Base-by-base conservation (phyloP, 2,797 vertebrate species). In the Alca torda region DNA sequence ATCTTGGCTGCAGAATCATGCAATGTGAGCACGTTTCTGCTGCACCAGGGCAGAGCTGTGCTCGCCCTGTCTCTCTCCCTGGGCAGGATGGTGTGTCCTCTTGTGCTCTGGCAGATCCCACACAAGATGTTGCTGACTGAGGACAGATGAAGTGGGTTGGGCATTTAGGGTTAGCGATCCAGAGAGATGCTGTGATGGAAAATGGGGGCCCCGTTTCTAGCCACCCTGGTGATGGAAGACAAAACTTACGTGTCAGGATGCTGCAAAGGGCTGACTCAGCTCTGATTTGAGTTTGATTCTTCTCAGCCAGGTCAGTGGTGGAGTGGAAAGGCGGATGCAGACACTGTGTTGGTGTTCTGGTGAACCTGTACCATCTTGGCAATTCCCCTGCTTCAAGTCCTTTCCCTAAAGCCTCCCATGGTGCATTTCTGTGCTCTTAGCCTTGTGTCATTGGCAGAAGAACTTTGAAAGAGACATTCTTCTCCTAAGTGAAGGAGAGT, bases 21-120 rank as follows among this genome's bases (percentile, higher is more conserved):
- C 0, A 5, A 16, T 2, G 35, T 7, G 68, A 37, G 28, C 0
- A 0, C 1, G 6, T 17, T 33, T 26, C 83, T 63, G 82, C 35
- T 10, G 51, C 15, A 33, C 6, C 8, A 18, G 37, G 41, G 63
- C 57, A 56, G 28, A 25, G 68, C 81, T 35, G 48, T 6, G 37
- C 39, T 24, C 41, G 50, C 14, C 59, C 48, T 53, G 6, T 5
- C 67, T 20, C 16, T 11, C 50, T 30, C 30, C 28, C 9, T 12
- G 69, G n/a, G 23, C 46, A 54, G 54, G 35, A 31, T 43, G 1
- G 4, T 1, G 9, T 5, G 21, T 43, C 51, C 46, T 35, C 35
- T 2, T 5, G 1, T 16, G 31, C 13, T 61, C 57, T 30, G 57
- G 10, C 35, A 51, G 54, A 5, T 21, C 3, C 10, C n/a, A 5